Conservation (phyloP, 2,113 vertebrate species). For the Tiliqua scincoides region DNA sequence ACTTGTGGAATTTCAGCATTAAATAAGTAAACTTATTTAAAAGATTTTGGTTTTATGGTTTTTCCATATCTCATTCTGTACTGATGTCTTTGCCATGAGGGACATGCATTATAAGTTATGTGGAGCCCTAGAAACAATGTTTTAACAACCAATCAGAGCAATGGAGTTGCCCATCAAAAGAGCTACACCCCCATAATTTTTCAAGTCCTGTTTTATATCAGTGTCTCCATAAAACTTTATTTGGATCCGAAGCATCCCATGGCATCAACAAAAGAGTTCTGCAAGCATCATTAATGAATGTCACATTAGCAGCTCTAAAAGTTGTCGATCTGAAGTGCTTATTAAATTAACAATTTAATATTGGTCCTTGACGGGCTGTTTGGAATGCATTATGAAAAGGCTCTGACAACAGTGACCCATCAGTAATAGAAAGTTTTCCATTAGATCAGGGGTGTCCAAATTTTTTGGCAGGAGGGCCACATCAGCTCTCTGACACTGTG, state of each 20-base stretch:
- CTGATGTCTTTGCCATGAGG: not conserved
- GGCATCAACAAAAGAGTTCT: slow-evolving; percentile 18
- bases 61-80: not conserved
- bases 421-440: not conserved
- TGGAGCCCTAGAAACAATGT: not conserved
- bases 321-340: not conserved
- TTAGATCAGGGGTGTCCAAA: slow-evolving; percentile 27
- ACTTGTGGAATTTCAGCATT: too few species aligned
- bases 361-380: not conserved
- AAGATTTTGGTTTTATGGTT: too few species aligned
- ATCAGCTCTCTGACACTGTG: too few species aligned
- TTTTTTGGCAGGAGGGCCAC: too few species aligned
- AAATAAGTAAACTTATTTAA: too few species aligned
- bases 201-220: not conserved
- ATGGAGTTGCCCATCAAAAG: not conserved
- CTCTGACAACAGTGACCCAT: not conserved
- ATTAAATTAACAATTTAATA: not conserved
- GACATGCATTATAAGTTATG: not conserved
- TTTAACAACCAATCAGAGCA: not conserved
- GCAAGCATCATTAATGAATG: not conserved
- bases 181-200: not conserved
- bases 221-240: not conserved
- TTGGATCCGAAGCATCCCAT: not conserved
- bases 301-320: not conserved
- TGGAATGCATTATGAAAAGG: not conserved